Evolutionary conservation across 2,113 vertebrate species (phyloP).

Genomic region (Rhinoderma darwinii): DNA sequence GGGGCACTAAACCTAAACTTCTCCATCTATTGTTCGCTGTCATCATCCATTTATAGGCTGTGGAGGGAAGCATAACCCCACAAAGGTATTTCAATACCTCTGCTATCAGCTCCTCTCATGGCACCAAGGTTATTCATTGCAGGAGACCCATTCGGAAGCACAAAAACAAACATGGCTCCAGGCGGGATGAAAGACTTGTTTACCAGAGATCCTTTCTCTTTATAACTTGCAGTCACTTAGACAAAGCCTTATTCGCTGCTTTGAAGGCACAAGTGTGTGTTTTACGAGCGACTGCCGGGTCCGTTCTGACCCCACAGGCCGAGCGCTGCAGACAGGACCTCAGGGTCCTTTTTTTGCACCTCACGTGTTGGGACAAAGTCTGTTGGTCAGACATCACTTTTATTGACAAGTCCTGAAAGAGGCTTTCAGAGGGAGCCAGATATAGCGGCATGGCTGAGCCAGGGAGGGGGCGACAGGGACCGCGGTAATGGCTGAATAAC

Average conservation of each 20-base stretch:
- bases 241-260: neutral
- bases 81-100: neutral
- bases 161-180: neutral
- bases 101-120: neutral
- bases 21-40: neutral
- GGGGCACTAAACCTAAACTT: too few relatives aligned
- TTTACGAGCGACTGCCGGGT: neutral
- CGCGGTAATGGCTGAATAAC: neutral
- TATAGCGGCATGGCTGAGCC: neutral
- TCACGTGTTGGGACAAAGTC: neutral
- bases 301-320: neutral
- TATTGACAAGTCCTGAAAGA: constrained; percentile 26
- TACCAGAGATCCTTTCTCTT: neutral
- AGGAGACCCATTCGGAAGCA: neutral
- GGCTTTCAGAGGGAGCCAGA: neutral
- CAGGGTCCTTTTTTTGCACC: neutral
- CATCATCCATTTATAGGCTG: neutral
- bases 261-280: neutral
- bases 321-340: neutral
- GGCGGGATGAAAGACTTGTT: neutral
- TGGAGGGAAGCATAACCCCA: too few relatives aligned
- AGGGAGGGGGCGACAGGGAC: neutral
- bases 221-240: neutral
- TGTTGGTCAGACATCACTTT: constrained; percentile 17
- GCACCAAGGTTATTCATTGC: neutral